These are phyloP conservation scores for Macrobrachium rosenbergii DNA, from an alignment of 1,140 invertebrate species.

Conservation along the genomic window DNA sequence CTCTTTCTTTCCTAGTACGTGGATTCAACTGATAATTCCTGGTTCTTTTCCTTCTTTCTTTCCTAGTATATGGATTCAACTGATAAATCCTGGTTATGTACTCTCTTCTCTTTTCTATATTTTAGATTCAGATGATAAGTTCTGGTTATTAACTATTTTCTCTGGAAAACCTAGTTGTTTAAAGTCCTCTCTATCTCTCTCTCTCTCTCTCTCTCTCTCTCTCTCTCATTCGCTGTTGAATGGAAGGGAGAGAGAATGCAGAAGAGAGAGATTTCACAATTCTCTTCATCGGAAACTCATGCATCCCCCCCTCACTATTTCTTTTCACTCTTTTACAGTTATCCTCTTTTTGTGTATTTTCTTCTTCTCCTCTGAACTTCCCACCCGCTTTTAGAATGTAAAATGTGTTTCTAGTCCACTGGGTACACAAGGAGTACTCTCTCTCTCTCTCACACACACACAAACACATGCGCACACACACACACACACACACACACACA, in stretches of 20 bases:
- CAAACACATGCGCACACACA: neutral
- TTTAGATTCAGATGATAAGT: too few species aligned
- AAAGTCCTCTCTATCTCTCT: neutral
- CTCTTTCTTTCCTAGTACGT: neutral
- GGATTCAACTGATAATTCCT: too few species aligned
- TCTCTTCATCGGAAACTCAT: too few species aligned
- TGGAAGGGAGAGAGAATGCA: too few species aligned
- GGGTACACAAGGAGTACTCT: neutral
- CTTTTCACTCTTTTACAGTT: neutral
- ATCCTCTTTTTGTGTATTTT: neutral
- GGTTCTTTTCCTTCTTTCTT: neutral
- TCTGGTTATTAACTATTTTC: too few species aligned
- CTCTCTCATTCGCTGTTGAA: neutral
- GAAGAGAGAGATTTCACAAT: too few species aligned
- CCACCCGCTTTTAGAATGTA: neutral
- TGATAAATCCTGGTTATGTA: too few species aligned
- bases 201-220: neutral
- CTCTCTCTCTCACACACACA: conserved; percentile 12
- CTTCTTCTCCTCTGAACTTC: neutral
- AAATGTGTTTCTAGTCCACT: neutral
- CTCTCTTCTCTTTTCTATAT: too few species aligned
- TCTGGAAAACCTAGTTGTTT: too few species aligned
- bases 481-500: neutral
- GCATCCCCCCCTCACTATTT: neutral
- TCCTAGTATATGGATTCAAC: neutral